These are phyloP conservation scores for Galaxea fascicularis DNA, from an alignment of 92 coral and sea anemone species.

Conservation along the genomic window DNA sequence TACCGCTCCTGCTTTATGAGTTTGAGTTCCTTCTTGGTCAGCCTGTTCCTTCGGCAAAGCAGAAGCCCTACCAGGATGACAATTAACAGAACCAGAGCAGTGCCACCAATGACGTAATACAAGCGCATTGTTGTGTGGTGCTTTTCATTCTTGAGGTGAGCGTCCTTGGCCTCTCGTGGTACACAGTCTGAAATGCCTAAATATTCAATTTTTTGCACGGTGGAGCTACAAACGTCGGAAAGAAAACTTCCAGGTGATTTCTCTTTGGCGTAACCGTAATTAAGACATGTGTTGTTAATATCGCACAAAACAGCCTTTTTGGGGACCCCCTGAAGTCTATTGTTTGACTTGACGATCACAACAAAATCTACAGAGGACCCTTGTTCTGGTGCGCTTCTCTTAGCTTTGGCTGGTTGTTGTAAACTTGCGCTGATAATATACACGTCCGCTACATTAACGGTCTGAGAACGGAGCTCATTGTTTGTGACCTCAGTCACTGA, in stretches of 20 bases:
- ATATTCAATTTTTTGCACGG: neutral
- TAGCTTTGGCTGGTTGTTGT: constrained; percentile 7
- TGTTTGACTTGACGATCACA: constrained; percentile 4
- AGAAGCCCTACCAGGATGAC: constrained; percentile 44
- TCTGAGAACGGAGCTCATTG: constrained; percentile 28
- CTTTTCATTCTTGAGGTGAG: neutral
- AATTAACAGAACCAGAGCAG: constrained; percentile 56
- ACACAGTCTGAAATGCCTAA: neutral
- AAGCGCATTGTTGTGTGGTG: neutral
- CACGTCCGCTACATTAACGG: constrained; percentile 41
- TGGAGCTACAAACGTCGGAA: neutral
- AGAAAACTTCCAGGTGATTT: neutral
- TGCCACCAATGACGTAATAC: constrained; percentile 56
- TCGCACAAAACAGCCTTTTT: constrained; percentile 16
- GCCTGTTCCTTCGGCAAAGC: constrained; percentile 49
- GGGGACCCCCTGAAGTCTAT: neutral
- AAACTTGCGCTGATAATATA: constrained; percentile 36
- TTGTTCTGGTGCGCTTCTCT: constrained; percentile 15
- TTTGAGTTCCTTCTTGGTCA: constrained; percentile 24
- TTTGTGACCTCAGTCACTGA: constrained; percentile 27
- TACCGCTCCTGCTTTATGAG: neutral
- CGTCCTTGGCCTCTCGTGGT: constrained; percentile 9
- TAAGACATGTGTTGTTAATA: constrained; percentile 14
- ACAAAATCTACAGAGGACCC: constrained; percentile 5
- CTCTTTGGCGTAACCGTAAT: neutral